These are phyloP conservation scores for Drosophila vallismaia DNA, from an alignment of 2,888 invertebrate species.

Conservation along the genomic window DNA sequence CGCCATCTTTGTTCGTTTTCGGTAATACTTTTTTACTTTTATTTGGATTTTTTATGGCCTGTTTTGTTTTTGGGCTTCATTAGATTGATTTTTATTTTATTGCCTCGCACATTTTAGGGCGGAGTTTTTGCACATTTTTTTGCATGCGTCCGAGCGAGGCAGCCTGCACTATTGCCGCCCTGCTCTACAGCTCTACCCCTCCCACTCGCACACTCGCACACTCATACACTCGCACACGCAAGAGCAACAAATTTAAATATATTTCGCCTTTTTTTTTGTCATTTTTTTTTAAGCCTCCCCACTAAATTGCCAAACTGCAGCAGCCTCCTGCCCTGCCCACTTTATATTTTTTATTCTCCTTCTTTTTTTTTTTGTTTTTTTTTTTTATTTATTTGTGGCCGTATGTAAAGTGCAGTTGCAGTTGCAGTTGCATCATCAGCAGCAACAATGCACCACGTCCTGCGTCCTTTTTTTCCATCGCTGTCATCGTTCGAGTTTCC, in stretches of 20 bases:
- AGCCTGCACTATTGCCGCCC: constrained; percentile 35
- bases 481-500: constrained; percentile 44
- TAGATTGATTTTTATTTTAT: constrained; percentile 75
- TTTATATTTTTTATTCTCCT: background rate
- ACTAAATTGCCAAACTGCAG: constrained; percentile 75
- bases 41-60: constrained; percentile 4
- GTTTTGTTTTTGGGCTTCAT: constrained; percentile 65
- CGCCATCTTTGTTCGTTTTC: constrained; percentile 55
- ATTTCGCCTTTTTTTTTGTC: constrained; percentile 57
- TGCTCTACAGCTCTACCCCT: constrained; percentile 45
- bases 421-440: constrained; percentile 36
- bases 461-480: constrained; percentile 41
- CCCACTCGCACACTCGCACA: constrained; percentile 29
- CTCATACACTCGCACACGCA: constrained; percentile 35
- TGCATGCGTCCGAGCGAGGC: constrained; percentile 64
- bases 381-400: constrained; percentile 2
- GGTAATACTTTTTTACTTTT: constrained; percentile 13
- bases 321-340: constrained; percentile 17
- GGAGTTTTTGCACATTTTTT: constrained; percentile 84
- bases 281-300: constrained; percentile 47
- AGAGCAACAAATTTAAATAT: constrained; percentile 72
- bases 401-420: constrained; percentile 63
- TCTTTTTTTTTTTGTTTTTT: background rate
- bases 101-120: constrained; percentile 80
- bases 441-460: constrained; percentile 28